Evolutionary conservation across 2,888 invertebrate species (phyloP).

Genomic region (Hyposoter dolosus): DNA sequence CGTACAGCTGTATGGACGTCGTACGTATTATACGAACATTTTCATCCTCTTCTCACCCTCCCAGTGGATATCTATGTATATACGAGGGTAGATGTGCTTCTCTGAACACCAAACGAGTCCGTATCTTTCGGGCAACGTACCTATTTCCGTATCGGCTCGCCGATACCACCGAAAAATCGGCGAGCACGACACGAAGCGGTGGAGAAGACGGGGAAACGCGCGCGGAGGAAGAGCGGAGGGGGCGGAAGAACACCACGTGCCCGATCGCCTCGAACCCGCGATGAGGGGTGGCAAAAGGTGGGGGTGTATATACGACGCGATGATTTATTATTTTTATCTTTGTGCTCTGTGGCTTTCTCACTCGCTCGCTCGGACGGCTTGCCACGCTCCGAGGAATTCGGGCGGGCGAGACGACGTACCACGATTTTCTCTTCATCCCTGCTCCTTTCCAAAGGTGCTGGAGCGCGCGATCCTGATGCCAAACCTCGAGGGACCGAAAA

Average conservation of each 20-base stretch:
- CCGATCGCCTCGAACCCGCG: constrained; percentile 54
- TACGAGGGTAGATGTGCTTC: constrained; percentile 58
- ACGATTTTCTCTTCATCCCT: constrained; percentile 40
- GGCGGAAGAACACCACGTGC: constrained; percentile 51
- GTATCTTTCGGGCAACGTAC: constrained; percentile 72
- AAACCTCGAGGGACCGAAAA: constrained; percentile 43
- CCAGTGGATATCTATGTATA: constrained; percentile 11
- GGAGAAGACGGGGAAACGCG: constrained; percentile 3
- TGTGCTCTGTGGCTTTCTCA: constrained; percentile 61
- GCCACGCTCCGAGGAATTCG: constrained; percentile 66
- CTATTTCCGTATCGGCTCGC: constrained; percentile 82
- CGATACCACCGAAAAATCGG: constrained; percentile 67
- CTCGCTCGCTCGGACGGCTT: constrained; percentile 68
- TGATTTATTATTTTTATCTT: constrained; percentile 84
- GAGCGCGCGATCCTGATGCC: constrained; percentile 29
- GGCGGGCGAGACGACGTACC: constrained; percentile 67
- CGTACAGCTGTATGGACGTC: constrained; percentile 37
- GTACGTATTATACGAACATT: constrained; percentile 20
- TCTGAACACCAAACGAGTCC: constrained; percentile 64
- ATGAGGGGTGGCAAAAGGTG: constrained; percentile 42
- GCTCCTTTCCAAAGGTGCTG: constrained; percentile 11
- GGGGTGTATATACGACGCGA: constrained; percentile 68
- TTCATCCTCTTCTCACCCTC: constrained; percentile 3
- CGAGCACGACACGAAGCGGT: constrained; percentile 21
- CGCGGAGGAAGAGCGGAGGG: neutral